Base-by-base conservation (phyloP, 2,797 vertebrate genomes). In the Cirrhinus mrigala region DNA sequence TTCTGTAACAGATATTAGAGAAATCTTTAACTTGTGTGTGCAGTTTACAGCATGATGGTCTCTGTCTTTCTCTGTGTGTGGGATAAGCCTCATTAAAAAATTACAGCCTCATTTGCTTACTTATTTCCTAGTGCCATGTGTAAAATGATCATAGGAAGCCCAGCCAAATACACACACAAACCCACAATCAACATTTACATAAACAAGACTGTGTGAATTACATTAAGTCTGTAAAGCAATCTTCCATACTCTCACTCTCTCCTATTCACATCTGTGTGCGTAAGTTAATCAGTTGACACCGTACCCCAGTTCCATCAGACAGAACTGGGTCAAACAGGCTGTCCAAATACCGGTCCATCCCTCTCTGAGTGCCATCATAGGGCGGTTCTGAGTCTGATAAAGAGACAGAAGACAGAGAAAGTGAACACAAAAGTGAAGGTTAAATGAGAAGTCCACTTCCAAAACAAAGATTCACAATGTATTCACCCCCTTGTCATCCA, bases 271-370 rank as follows among this genome's bases (percentile, higher is more conserved):
- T 70, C 20, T 76, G 52, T 71, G 44, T 82, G n/a, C 85, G 46
- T 81, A 50, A 74, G 77, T 24, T 44, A 58, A 74, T 76, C 62
- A 56, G n/a, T 7, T 76, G 60, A 69, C 37, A 74, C 12, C 96
- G 94, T 94, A 99, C 98, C 94, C 92, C 95, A 18, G 94, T 95
- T 91, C 96, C 96, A 0, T 96, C 97, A 75, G 96, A 97, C 76
- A 99, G 95, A 16, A 98, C 97, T 0, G 98, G 97, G 90, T 97
- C 96, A 5, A 99, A 99, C 88, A 99, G 96, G 88, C 97, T 99
- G 93, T 99, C 98, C 82, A 99, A 95, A 92, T 98, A 99, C 37
- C 93, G 92, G 87, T 99, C 98, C 95, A 99, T 95, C 44, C 96
- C 97, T 89, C 94, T 96, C 85, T 96, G 96, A 88, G 92, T 92